A percentile compares a stretch with the other conserved stretches of the same genome.
phyloP scores from a whole-genome alignment of 2,888 invertebrate species.

The Synanthedon tipuliformis region DNA sequence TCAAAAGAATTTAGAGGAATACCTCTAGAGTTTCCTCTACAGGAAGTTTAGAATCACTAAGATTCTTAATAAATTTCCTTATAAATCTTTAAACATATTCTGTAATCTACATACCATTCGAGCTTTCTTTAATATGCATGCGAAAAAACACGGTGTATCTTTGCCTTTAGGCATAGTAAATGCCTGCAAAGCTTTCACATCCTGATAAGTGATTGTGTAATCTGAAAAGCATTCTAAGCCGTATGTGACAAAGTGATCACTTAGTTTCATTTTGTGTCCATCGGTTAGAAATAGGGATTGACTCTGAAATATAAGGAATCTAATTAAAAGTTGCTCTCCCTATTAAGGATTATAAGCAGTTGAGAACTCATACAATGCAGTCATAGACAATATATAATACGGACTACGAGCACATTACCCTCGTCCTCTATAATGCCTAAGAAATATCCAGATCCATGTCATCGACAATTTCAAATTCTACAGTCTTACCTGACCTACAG shows the following conservation, averaged over 20 bases:
- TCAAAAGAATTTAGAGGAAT: no score
- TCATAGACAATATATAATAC: no score
- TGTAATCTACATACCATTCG: conserved; percentile 13
- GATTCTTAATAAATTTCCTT: background rate
- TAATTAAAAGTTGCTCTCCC: no score
- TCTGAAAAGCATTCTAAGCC: conserved; percentile 5
- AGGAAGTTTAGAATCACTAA: background rate
- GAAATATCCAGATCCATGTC: no score
- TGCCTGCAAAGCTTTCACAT: conserved; percentile 4
- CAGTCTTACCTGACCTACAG: no score
- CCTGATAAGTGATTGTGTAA: conserved; percentile 3
- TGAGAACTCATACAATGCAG: no score
- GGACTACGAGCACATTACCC: no score
- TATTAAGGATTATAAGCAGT: no score
- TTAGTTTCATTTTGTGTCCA: conserved; percentile 4
- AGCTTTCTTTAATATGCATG: conserved; percentile 14
- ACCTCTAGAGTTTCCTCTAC: no score
- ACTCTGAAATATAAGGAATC: background rate
- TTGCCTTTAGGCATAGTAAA: conserved; percentile 8
- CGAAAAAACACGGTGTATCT: conserved; percentile 12
- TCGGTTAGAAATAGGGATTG: background rate
- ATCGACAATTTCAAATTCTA: no score
- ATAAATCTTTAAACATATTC: background rate
- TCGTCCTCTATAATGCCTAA: no score
- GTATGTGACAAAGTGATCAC: conserved; percentile 4